Evolutionary conservation across 1,140 invertebrate species (phyloP).

Genomic region (Eupristina koningsbergeri): DNA sequence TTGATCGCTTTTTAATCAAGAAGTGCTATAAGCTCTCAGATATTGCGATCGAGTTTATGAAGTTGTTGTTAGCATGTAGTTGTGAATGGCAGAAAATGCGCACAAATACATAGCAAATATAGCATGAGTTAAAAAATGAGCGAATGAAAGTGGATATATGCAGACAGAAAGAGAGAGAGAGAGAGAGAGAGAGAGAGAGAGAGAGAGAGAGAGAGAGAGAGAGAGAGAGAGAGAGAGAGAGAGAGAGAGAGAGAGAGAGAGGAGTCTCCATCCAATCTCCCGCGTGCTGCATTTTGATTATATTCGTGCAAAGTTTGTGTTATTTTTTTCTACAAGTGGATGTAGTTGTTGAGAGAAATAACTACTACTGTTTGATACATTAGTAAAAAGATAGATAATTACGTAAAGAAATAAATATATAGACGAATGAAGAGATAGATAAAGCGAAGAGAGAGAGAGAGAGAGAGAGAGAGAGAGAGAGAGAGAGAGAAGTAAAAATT

Average conservation of each 20-base stretch:
- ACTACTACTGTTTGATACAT: neutral
- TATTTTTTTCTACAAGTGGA: neutral
- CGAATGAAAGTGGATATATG: too few relatives aligned
- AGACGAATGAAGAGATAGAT: too few relatives aligned
- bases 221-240: conserved; percentile 23
- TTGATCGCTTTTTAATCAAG: neutral
- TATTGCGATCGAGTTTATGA: conserved; percentile 17
- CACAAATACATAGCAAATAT: too few relatives aligned
- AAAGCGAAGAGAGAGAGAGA: neutral
- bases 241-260: neutral
- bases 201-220: neutral
- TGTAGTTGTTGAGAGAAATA: neutral
- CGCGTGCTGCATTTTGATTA: conserved; percentile 47
- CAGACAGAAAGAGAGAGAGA: neutral
- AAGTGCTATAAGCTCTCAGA: neutral
- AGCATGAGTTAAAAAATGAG: too few relatives aligned
- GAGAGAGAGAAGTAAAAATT: neutral
- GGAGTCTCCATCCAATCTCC: conserved; percentile 27
- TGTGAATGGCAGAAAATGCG: conserved; percentile 30
- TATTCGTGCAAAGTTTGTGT: conserved; percentile 16
- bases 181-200: neutral
- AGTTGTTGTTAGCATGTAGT: conserved; percentile 25
- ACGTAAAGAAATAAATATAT: too few relatives aligned
- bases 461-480: neutral
- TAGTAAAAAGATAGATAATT: too few relatives aligned